Base-by-base conservation (phyloP, 2,797 vertebrate genomes). In the Lacerta bilineata region DNA sequence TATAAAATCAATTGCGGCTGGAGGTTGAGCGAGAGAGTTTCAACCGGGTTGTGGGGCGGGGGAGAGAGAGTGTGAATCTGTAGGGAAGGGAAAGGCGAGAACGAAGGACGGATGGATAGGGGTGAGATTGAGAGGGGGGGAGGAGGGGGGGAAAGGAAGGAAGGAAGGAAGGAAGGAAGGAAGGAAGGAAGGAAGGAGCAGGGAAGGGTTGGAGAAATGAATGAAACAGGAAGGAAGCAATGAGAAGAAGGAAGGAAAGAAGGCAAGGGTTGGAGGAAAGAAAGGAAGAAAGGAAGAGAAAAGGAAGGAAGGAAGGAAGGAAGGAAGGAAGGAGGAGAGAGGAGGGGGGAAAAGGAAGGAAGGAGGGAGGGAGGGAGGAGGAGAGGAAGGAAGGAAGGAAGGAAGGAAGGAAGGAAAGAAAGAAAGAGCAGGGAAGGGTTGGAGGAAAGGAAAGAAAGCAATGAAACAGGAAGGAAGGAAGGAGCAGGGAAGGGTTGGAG, bases 1-100 rank as follows among this genome's bases (percentile, higher is more conserved):
- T 33, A 3, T 10, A 23, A 71, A 83, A 83, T 83, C 81, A 50
- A 83, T 83, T 27, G 66, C 27, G 66, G 81, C 81, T 71, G 81
- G 81, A 71, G 66, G 64, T 2, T 43, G 64, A 46, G 59, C 59
- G 80, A 43, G 29, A 29, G 46, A 59, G 55, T 64, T 64, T 64
- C 17, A 64, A 23, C 50, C 11, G 13, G 27, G 15, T 1, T 6
- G 2, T 7, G n/a, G 13, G 36, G 74, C 18, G 39, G 39, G 74
- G 4, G 7, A 23, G 41, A 2, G 8, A 7, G 66, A 15, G 39
- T 36, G 61, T 15, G 64, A 50, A 33, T 36, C 39, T 64, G 17
- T 4, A 9, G 23, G 27, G 25, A 8, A 50, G 23, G 75, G 1
- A 2, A 8, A 3, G 29, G 25, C 4, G 8, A 18, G n/a, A 17